phyloP scores from a whole-genome alignment of 1,140 invertebrate species.

The Aleiodes sp. region DNA sequence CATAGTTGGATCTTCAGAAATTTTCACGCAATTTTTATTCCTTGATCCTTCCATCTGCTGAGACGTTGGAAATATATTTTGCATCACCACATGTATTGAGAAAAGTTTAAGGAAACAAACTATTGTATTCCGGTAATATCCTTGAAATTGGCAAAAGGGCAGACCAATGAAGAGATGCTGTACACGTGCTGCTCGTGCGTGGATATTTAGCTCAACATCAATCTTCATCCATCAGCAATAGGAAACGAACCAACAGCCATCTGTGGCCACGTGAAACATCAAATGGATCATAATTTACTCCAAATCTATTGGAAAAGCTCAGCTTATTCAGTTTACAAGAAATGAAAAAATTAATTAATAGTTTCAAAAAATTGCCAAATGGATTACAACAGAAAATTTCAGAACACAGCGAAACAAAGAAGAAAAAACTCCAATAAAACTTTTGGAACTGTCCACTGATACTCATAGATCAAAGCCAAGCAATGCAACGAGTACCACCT shows the following conservation, averaged over 20 bases:
- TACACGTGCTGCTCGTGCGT: background rate
- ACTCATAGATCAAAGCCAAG: conserved; percentile 28
- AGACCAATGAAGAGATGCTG: background rate
- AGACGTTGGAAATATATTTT: background rate
- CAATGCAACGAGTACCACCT: conserved; percentile 6
- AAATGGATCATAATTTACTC: conserved; percentile 42
- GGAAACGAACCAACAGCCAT: background rate
- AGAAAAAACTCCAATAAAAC: conserved; percentile 16
- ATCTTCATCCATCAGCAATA: conserved; percentile 62
- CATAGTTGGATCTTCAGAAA: too few relatives aligned
- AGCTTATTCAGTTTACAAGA: background rate
- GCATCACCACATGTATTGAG: background rate
- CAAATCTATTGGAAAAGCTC: background rate
- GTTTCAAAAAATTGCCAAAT: background rate
- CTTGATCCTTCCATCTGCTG: too few relatives aligned
- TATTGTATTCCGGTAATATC: background rate
- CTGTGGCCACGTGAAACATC: conserved; percentile 35
- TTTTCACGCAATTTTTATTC: too few relatives aligned
- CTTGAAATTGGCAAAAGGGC: background rate
- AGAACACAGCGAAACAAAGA: background rate
- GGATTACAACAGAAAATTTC: background rate
- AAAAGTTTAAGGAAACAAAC: background rate
- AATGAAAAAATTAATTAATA: too few relatives aligned
- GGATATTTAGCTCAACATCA: conserved; percentile 47
- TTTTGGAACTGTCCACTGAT: conserved; percentile 34